These are phyloP conservation scores for Zaprionus tsacasi DNA, from an alignment of 1,140 invertebrate species.

Conservation along the genomic window DNA sequence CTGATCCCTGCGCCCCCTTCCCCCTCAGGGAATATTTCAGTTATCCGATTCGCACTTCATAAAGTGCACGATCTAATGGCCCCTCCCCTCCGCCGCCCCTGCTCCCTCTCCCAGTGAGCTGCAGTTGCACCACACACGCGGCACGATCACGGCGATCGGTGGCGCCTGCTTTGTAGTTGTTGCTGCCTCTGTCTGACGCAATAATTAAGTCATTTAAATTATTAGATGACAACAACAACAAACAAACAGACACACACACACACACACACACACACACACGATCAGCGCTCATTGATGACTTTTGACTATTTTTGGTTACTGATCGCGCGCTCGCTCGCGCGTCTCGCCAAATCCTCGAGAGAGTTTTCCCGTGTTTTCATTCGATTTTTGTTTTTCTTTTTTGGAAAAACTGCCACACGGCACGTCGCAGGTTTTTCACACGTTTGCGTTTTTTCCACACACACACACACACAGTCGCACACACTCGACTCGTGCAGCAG, in stretches of 20 bases:
- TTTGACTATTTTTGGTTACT: conserved; percentile 61
- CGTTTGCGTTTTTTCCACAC: conserved; percentile 65
- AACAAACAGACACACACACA: conserved; percentile 12
- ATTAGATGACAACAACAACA: conserved; percentile 75
- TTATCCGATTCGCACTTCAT: conserved; percentile 75
- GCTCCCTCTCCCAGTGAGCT: conserved; percentile 13
- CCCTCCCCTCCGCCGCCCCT: conserved; percentile 3
- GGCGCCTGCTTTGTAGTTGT: conserved; percentile 60
- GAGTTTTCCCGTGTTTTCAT: conserved; percentile 30
- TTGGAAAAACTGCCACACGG: conserved; percentile 2
- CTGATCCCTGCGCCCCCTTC: background rate
- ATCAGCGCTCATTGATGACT: conserved; percentile 49
- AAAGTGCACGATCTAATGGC: conserved; percentile 71
- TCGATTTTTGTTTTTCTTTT: conserved; percentile 21
- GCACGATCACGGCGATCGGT: conserved; percentile 31
- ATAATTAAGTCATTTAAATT: conserved; percentile 82
- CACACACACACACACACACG: conserved; percentile 15
- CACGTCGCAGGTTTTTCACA: conserved; percentile 71
- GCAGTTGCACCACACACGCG: conserved; percentile 37
- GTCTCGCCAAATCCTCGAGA: conserved; percentile 75
- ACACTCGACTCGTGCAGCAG: conserved; percentile 52
- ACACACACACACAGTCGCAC: conserved; percentile 40
- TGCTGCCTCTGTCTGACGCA: conserved; percentile 68
- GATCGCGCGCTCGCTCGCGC: conserved; percentile 1
- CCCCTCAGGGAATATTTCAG: background rate